Evolutionary conservation across 2,888 invertebrate species (phyloP).

Genomic region (Holacanthella duospinosa): DNA sequence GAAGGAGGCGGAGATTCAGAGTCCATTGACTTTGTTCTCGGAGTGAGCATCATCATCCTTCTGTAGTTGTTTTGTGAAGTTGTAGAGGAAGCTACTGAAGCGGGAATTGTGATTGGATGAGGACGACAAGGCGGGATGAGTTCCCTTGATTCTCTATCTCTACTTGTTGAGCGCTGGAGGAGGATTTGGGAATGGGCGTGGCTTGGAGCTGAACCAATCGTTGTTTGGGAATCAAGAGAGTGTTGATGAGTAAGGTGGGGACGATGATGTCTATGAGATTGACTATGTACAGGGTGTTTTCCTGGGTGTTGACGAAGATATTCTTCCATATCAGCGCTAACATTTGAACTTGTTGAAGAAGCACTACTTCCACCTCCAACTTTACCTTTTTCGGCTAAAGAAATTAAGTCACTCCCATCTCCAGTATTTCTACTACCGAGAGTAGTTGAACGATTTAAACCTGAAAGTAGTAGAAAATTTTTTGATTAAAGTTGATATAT

Average conservation of each 20-base stretch:
- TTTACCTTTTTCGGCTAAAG: constrained; percentile 48
- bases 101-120: not conserved
- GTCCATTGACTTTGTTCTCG: constrained; percentile 37
- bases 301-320: constrained; percentile 22
- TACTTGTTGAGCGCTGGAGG: not conserved
- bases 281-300: constrained; percentile 13
- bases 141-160: not conserved
- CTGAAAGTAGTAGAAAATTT: not conserved
- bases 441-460: not conserved
- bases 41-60: constrained; percentile 33
- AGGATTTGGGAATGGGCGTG: not conserved
- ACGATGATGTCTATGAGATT: constrained; percentile 22
- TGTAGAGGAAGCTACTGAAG: not conserved
- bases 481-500: not conserved
- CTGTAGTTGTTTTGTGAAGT: not conserved
- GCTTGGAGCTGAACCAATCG: constrained; percentile 16
- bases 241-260: constrained; percentile 17
- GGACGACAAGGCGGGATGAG: not conserved
- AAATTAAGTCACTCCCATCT: constrained; percentile 43
- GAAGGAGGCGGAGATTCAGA: constrained; percentile 36
- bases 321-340: constrained; percentile 47
- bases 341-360: constrained; percentile 49
- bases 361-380: constrained; percentile 45
- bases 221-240: constrained; percentile 12
- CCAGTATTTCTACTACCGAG: not conserved